A percentile compares a stretch with the other conserved stretches of the same genome.
Evolutionary conservation across 2,888 invertebrate species (phyloP).

Genomic region (Thysanoteuthis rhombus): DNA sequence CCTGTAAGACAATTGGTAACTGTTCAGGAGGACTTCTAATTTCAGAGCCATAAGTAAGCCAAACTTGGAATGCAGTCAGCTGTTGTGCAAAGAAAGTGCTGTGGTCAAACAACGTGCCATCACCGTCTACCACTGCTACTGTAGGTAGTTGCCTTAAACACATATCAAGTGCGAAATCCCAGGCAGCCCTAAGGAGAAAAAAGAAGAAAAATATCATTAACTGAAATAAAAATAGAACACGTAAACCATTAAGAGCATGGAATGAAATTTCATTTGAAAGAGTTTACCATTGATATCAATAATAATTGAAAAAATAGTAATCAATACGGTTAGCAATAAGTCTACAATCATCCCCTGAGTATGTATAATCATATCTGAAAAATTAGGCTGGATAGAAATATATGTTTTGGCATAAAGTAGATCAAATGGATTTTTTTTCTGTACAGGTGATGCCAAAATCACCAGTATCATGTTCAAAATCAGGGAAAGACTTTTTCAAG

Average conservation of each 20-base stretch:
- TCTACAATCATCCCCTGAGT: too few species aligned
- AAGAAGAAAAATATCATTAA: not conserved
- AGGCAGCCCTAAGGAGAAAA: slow-evolving; percentile 80
- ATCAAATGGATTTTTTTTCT: too few species aligned
- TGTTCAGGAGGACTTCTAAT: slow-evolving; percentile 90
- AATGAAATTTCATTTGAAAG: not conserved
- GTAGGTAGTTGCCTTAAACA: slow-evolving; percentile 88
- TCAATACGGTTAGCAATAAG: too few species aligned
- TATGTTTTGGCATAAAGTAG: too few species aligned
- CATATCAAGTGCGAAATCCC: slow-evolving; percentile 96
- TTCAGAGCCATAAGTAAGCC: slow-evolving; percentile 85
- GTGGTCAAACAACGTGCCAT: slow-evolving; percentile 70
- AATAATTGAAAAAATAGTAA: too few species aligned
- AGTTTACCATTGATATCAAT: not conserved
- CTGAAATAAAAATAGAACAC: not conserved
- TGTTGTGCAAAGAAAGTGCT: slow-evolving; percentile 97
- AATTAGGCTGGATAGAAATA: too few species aligned
- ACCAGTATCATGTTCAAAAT: too few species aligned
- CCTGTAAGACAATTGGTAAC: slow-evolving; percentile 96
- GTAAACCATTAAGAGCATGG: not conserved
- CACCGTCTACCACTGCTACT: slow-evolving; percentile 63
- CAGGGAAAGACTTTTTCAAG: too few species aligned
- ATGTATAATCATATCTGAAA: too few species aligned
- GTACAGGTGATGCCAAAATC: too few species aligned
- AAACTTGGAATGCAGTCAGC: slow-evolving; percentile 95